Evolutionary conservation across 2,888 invertebrate genomes (phyloP), one percentile per base, ranked within the genome.

Genomic region (Barypeithes pellucidus): DNA sequence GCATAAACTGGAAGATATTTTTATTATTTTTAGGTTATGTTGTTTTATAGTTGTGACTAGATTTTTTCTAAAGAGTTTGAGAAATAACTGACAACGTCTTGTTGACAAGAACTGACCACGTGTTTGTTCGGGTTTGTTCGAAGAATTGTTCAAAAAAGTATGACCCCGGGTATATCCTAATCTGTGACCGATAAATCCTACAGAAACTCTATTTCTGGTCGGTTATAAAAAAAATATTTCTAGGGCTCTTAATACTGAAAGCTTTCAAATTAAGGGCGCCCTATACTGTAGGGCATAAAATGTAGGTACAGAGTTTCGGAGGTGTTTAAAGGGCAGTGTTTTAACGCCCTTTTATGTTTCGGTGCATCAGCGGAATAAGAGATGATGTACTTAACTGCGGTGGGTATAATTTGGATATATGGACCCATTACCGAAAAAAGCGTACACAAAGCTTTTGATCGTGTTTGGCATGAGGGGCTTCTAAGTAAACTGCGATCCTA

Each of bases 301-400:
- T 24, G 67, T 52, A 7, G 22, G 14, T 41, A 61, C 33, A 29
- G 43, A 60, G 16, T 68, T 68, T 47, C 16, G 29, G 36, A 60
- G 59, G 45, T 47, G 39, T 60, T 68, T 45, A 57, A 67, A 50
- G 67, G 67, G 60, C 60, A 68, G 66, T 24, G 29, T 68, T 68
- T 68, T 68, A 68, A 60, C 36, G 60, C 50, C 67, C 60, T 60
- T 68, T 68, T 68, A 50, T 45, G 33, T 60, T 60, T 47, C n/a
- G 22, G 41, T 14, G 24, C 33, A 45, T 45, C 60, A 20, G 43
- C 22, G 14, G 2, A 61, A n/a, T 43, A 24, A 12, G 59, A 9
- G 22, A 36, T 36, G 22, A 39, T 39, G 18, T 60, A 60, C 24
- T n/a, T 60, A 41, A n/a, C n/a, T n/a, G 8, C 20, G n/a, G 22